These are phyloP conservation scores for Pseudanteris insignis DNA, from an alignment of 2,888 invertebrate genomes.

Conservation along the genomic window DNA sequence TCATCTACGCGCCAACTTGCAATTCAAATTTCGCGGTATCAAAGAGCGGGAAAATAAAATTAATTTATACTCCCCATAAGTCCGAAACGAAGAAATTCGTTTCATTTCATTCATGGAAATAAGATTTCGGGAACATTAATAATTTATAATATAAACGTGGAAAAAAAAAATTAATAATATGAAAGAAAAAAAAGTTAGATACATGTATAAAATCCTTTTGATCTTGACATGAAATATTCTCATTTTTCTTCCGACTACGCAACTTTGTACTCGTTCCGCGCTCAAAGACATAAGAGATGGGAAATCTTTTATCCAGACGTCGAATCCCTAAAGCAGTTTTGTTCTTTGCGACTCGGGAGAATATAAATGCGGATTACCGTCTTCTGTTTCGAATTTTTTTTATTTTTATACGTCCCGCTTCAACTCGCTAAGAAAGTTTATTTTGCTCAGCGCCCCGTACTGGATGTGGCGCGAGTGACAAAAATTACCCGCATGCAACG, in stretches of 20 bases:
- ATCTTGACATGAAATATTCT: constrained; percentile 23
- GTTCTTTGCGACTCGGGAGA: constrained; percentile 15
- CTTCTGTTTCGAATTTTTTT: constrained; percentile 2
- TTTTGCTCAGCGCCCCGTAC: too few species aligned
- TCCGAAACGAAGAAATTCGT: too few species aligned
- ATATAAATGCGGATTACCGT: constrained; percentile 31
- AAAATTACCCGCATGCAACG: constrained; percentile 2
- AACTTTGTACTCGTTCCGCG: constrained; percentile 23
- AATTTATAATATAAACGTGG: constrained; percentile 31
- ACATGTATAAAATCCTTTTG: constrained; percentile 24
- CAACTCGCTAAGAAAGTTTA: too few species aligned
- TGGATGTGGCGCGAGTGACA: background rate
- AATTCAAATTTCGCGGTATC: too few species aligned
- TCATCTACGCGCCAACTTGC: too few species aligned
- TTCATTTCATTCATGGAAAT: too few species aligned
- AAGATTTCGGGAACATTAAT: constrained; percentile 18
- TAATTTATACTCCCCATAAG: too few species aligned
- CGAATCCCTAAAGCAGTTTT: constrained; percentile 39
- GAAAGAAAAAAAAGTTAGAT: too few species aligned
- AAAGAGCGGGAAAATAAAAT: too few species aligned
- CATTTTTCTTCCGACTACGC: constrained; percentile 12
- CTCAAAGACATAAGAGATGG: constrained; percentile 25
- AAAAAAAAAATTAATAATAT: too few species aligned
- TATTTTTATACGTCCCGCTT: background rate
- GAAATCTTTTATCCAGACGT: constrained; percentile 35